Base-by-base conservation (phyloP, 2,888 invertebrate genomes). In the Andrena hattorfiana region DNA sequence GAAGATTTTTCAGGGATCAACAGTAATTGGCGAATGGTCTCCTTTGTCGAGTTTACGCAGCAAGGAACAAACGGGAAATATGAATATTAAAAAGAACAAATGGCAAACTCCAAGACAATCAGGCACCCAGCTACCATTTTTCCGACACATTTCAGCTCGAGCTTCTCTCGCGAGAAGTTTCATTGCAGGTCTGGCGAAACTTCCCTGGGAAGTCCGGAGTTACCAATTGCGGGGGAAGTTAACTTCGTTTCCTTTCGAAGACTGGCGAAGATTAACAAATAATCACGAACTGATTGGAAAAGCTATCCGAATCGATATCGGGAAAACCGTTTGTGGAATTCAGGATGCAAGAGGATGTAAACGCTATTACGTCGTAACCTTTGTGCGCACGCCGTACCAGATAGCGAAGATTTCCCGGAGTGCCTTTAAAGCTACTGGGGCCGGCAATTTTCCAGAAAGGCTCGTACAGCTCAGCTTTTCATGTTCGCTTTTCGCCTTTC, bases 1-100 rank as follows among this genome's bases (percentile, higher is more conserved):
- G 74, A 81, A 63, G 80, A 77, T 75, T 74, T 76, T 66, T 30
- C 51, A 7, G 3, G 30, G 68, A 54, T 78, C 81, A 82, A 79
- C 79, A 77, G 78, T 74, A 75, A 60, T 59, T 4, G 51, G 2
- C 60, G 32, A 35, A 13, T 64, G 20, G 6, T 32, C 62, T 10
- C 1, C 2, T 5, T 23, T 23, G 35, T 16, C 30, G 13, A 1
- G 6, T 56, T 56, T 5, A 32, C 3, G 10, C 7, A 6, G 23
- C 0, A 8, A n/a, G 28, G n/a, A 20, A 56, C 26, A 23, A 20
- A 10, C 13, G 2, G 49, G 13, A 10, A 62, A 54, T 4, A 59
- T 13, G 16, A 23, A 72, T 42, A 56, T 26, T 30, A 48, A 48
- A 56, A 56, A 32, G 54, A 30, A 68, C 32, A 48, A 32, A n/a